These are phyloP conservation scores for Festucalex cinctus DNA, from an alignment of 2,113 vertebrate species.

Conservation along the genomic window DNA sequence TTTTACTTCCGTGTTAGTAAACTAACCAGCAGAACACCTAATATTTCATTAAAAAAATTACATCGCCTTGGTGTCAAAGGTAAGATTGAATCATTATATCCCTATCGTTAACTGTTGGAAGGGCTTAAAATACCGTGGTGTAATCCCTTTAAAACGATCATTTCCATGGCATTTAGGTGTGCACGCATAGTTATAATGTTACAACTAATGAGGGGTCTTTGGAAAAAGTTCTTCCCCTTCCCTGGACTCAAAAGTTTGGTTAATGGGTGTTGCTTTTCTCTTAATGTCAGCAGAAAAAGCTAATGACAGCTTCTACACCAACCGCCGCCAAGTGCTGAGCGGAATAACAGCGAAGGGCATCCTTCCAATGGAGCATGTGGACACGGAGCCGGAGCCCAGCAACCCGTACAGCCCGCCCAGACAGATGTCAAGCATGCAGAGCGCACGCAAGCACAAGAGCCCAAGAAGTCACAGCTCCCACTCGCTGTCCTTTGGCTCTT, in stretches of 20 bases:
- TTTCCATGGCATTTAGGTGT: too few relatives aligned
- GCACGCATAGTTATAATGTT: too few relatives aligned
- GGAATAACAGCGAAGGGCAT: conserved; percentile 85
- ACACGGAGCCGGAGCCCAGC: conserved; percentile 80
- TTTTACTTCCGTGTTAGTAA: too few relatives aligned
- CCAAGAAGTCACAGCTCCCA: conserved; percentile 75
- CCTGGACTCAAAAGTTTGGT: neutral
- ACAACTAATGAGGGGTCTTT: too few relatives aligned
- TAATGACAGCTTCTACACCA: conserved; percentile 86
- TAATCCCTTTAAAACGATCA: too few relatives aligned
- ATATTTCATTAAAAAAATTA: too few relatives aligned
- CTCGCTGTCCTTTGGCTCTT: conserved; percentile 73
- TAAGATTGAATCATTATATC: too few relatives aligned
- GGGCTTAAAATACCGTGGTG: too few relatives aligned
- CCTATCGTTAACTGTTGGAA: too few relatives aligned
- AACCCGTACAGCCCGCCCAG: conserved; percentile 83
- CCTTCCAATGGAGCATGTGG: conserved; percentile 84
- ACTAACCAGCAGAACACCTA: too few relatives aligned
- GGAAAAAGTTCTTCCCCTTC: too few relatives aligned
- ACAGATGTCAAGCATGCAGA: conserved; percentile 75
- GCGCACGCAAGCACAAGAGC: conserved; percentile 80
- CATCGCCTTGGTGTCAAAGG: too few relatives aligned
- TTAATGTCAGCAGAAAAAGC: conserved; percentile 83
- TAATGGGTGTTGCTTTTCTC: conserved; percentile 10
- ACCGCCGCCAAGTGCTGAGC: conserved; percentile 77